phyloP scores from a whole-genome alignment of 2,888 invertebrate species.

The Nephrotoma appendiculata region DNA sequence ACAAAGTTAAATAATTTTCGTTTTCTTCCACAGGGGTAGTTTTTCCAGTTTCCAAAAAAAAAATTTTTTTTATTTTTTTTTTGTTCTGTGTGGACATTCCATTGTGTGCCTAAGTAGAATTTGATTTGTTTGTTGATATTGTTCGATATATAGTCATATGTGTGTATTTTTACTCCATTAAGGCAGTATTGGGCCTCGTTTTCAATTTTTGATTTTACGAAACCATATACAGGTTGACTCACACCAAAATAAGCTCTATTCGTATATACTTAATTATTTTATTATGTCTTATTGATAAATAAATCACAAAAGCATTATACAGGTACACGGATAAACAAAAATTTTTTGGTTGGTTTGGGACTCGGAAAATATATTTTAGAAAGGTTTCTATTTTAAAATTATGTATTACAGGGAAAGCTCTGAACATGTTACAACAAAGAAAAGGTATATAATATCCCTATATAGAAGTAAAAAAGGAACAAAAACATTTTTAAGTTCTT shows the following conservation, averaged over 20 bases:
- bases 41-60: background rate
- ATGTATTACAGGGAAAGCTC: background rate
- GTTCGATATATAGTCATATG: background rate
- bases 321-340: background rate
- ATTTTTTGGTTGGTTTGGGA: background rate
- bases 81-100: background rate
- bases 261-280: background rate
- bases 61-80: background rate
- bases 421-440: background rate
- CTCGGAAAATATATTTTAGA: background rate
- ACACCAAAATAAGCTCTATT: background rate
- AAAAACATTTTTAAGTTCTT: background rate
- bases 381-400: background rate
- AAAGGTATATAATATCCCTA: background rate
- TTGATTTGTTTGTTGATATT: background rate
- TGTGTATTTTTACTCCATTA: background rate
- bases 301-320: background rate
- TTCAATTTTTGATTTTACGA: background rate
- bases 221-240: background rate
- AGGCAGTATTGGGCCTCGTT: background rate
- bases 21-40: background rate
- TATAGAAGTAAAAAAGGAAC: background rate
- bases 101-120: background rate
- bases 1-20: background rate
- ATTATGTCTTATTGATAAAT: background rate